phyloP scores from a whole-genome alignment of 2,113 vertebrate species.

The Triplophysa siluroides region DNA sequence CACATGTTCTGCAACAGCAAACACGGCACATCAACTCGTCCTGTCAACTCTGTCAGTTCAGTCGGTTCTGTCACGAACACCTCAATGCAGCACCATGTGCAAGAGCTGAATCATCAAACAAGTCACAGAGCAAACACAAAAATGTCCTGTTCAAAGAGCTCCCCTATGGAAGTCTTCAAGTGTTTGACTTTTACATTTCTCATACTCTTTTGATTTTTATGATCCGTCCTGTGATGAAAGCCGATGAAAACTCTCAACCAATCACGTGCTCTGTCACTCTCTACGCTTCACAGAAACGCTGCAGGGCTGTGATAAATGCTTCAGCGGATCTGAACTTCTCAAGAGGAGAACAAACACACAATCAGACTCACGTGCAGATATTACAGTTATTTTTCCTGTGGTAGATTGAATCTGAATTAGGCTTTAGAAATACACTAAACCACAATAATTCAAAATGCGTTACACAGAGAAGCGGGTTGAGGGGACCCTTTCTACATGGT shows the following conservation, averaged over 20 bases:
- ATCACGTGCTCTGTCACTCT: neutral
- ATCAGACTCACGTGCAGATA: neutral
- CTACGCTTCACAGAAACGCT: neutral
- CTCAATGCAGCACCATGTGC: constrained; percentile 23
- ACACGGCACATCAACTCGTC: constrained; percentile 40
- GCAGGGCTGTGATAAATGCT: neutral
- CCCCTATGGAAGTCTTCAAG: neutral
- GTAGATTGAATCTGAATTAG: constrained; percentile 2
- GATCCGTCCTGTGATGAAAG: neutral
- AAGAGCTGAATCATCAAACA: constrained; percentile 11
- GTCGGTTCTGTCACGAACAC: constrained; percentile 34
- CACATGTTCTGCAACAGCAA: constrained; percentile 42
- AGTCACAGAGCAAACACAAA: neutral
- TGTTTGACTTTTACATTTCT: neutral
- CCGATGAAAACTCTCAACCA: neutral
- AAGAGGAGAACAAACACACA: neutral
- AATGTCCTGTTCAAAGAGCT: constrained; percentile 1
- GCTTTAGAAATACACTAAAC: constrained; percentile 1
- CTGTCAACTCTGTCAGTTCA: constrained; percentile 25
- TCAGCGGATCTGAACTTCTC: constrained; percentile 1
- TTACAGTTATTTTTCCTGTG: neutral
- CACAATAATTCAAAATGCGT: neutral
- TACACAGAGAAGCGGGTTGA: neutral
- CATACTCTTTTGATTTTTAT: neutral
- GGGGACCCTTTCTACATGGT: neutral